Conservation (phyloP, 2,888 invertebrate genomes). For the Philopedon plagiatum region DNA sequence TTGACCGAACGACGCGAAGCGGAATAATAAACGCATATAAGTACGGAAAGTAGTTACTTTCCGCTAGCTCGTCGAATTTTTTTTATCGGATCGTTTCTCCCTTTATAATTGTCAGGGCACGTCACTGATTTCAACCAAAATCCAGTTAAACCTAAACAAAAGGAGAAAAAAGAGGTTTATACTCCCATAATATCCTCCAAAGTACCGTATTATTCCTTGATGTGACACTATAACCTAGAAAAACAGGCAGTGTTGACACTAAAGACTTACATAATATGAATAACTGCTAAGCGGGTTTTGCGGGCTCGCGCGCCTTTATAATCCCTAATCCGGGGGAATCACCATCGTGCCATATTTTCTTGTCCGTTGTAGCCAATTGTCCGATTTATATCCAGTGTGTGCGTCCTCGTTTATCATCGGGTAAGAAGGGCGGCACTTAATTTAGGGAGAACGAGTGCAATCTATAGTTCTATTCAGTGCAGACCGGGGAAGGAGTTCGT, state of each 20-base stretch:
- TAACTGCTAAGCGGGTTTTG: conserved; percentile 27
- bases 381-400: conserved; percentile 18
- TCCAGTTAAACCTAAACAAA: too few relatives aligned
- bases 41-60: too few relatives aligned
- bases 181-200: background rate
- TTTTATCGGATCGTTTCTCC: too few relatives aligned
- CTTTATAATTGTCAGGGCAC: too few relatives aligned
- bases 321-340: conserved; percentile 23
- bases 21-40: too few relatives aligned
- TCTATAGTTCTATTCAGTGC: background rate
- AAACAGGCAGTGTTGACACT: conserved; percentile 23
- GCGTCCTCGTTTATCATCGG: conserved; percentile 20
- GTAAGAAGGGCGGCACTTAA: conserved; percentile 9
- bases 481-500: too few relatives aligned
- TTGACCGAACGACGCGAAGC: too few relatives aligned
- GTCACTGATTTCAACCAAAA: too few relatives aligned
- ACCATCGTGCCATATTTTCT: conserved; percentile 29
- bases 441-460: background rate
- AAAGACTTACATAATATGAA: conserved; percentile 23
- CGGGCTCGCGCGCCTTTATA: conserved; percentile 20
- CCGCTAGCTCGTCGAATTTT: too few relatives aligned
- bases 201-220: conserved; percentile 1
- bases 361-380: conserved; percentile 20
- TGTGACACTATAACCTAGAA: conserved; percentile 20
- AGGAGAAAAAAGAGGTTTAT: background rate